phyloP scores from a whole-genome alignment of 2,797 vertebrate genomes.

The Amazonetta brasiliensis region DNA sequence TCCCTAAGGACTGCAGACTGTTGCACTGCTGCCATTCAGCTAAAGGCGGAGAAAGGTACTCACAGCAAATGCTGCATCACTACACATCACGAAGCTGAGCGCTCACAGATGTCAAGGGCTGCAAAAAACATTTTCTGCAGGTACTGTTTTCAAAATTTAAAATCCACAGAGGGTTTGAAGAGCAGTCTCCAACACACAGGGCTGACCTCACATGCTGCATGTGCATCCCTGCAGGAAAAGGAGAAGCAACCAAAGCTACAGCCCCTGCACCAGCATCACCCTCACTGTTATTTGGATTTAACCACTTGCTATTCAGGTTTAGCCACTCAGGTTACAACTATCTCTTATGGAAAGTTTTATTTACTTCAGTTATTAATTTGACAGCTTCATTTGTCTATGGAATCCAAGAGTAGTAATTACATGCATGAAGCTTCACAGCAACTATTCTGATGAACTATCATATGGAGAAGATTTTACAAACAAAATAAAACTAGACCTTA shows the following conservation, averaged over 20 bases:
- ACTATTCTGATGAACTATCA: not conserved
- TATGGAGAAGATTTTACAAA: not conserved
- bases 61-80: not conserved
- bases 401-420: not conserved
- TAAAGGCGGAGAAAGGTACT: not conserved
- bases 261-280: not conserved
- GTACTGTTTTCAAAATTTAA: not conserved
- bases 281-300: not conserved
- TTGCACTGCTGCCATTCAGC: not conserved
- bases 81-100: not conserved
- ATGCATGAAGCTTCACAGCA: not conserved
- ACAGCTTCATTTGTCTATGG: not conserved
- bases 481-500: not conserved
- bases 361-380: not conserved
- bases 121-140: not conserved
- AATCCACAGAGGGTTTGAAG: not conserved
- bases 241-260: not conserved
- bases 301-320: not conserved
- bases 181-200: not conserved
- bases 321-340: not conserved
- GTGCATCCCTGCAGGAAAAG: not conserved
- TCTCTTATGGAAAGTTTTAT: not conserved
- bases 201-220: fast-evolving
- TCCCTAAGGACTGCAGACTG: not conserved
- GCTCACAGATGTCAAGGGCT: not conserved